phyloP scores from a whole-genome alignment of 2,888 invertebrate genomes.

The Steromphala cineraria region DNA sequence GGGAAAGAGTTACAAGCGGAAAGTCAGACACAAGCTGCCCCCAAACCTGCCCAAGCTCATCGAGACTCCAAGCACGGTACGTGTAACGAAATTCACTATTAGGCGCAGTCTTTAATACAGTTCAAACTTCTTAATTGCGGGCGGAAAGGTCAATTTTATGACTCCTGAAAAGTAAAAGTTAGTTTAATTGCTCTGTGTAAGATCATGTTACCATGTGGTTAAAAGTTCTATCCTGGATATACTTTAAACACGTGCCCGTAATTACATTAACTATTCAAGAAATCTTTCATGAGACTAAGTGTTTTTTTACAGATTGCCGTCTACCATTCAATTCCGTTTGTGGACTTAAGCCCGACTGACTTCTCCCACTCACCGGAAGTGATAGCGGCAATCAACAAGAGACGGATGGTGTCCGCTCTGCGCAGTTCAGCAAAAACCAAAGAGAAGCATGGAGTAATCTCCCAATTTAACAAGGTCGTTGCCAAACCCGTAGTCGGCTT shows the following conservation, averaged over 20 bases:
- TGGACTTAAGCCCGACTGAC: conserved; percentile 48
- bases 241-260: neutral
- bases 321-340: conserved; percentile 54
- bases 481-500: conserved; percentile 29
- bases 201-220: too few relatives aligned
- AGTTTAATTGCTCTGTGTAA: too few relatives aligned
- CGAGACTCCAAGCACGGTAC: conserved; percentile 51
- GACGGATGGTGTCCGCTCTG: conserved; percentile 36
- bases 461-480: conserved; percentile 40
- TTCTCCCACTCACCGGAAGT: conserved; percentile 25
- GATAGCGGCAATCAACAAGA: conserved; percentile 41
- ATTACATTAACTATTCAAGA: neutral
- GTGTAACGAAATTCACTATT: neutral
- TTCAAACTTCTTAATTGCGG: neutral
- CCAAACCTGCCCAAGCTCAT: conserved; percentile 50
- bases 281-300: too few relatives aligned
- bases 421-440: conserved; percentile 27
- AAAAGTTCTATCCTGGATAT: too few relatives aligned
- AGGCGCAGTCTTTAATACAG: too few relatives aligned
- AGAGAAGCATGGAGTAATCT: conserved; percentile 33
- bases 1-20: conserved; percentile 60
- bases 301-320: conserved; percentile 48
- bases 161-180: too few relatives aligned
- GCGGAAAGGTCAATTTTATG: too few relatives aligned
- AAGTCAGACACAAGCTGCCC: conserved; percentile 51